Conservation (phyloP, 2,113 vertebrate genomes). For the Perognathus longimembris region DNA sequence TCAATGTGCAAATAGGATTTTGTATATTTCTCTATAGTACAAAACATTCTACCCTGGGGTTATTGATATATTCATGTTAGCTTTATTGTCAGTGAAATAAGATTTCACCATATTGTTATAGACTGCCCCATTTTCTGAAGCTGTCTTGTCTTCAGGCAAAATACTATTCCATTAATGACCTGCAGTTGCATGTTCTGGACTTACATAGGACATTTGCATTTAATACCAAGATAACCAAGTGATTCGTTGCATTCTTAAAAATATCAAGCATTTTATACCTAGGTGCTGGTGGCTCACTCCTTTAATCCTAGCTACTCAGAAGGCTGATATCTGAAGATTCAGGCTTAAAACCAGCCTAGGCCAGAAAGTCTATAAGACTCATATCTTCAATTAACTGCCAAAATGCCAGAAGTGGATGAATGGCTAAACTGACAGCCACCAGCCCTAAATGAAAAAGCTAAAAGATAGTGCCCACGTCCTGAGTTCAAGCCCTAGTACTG, state of each 20-base stretch:
- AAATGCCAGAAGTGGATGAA: too few species aligned
- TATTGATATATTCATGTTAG: conserved; percentile 70
- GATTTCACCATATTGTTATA: conserved; percentile 63
- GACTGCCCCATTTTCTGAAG: conserved; percentile 54
- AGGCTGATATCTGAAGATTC: too few species aligned
- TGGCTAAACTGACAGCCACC: too few species aligned
- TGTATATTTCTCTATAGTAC: conserved; percentile 74
- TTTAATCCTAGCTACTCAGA: too few species aligned
- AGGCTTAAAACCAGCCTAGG: too few species aligned
- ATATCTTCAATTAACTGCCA: too few species aligned
- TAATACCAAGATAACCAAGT: conserved; percentile 10
- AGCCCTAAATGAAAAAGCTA: too few species aligned
- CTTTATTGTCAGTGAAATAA: conserved; percentile 74
- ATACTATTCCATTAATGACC: conserved; percentile 43
- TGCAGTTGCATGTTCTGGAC: neutral
- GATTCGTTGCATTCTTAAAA: neutral
- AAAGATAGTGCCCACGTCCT: too few species aligned
- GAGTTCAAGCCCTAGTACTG: too few species aligned
- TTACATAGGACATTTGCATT: neutral
- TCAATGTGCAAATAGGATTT: conserved; percentile 81
- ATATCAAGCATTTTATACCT: neutral
- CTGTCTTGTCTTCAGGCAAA: conserved; percentile 54
- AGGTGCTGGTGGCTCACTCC: too few species aligned
- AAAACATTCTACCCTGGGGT: conserved; percentile 72
- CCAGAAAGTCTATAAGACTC: too few species aligned